Evolutionary conservation across 2,797 vertebrate genomes (phyloP).

Genomic region (Sciurus carolinensis): DNA sequence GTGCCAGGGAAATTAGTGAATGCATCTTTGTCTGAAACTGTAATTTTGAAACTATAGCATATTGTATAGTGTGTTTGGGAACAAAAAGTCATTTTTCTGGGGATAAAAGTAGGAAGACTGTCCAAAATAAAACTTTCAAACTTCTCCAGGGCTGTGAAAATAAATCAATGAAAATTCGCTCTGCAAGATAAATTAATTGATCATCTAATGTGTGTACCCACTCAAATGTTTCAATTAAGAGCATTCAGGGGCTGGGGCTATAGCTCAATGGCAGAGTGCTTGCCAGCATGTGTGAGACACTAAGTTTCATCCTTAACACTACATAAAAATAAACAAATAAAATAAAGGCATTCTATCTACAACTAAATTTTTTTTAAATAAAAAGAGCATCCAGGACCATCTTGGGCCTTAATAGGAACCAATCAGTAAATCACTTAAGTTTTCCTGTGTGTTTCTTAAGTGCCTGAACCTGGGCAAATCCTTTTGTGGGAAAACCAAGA

Average conservation of each 20-base stretch:
- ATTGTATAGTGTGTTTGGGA: background rate
- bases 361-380: too few relatives aligned
- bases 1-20: slow-evolving; percentile 7
- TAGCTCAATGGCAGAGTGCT: too few relatives aligned
- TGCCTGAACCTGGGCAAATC: background rate
- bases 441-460: slow-evolving; percentile 10
- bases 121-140: background rate
- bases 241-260: background rate
- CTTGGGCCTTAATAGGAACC: slow-evolving; percentile 18
- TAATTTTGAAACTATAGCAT: slow-evolving; percentile 49
- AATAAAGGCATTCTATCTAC: too few relatives aligned
- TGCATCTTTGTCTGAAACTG: slow-evolving; percentile 53
- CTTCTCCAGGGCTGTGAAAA: slow-evolving; percentile 54
- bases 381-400: background rate
- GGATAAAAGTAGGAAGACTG: background rate
- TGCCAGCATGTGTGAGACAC: too few relatives aligned
- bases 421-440: slow-evolving; percentile 23
- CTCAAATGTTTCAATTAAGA: slow-evolving; percentile 59
- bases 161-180: slow-evolving; percentile 10
- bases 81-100: slow-evolving; percentile 38
- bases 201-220: background rate
- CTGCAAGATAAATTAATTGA: background rate
- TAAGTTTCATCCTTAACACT: too few relatives aligned
- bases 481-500: background rate
- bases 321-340: too few relatives aligned